A percentile compares a stretch with the other conserved stretches of the same genome.
Conservation (phyloP, 2,888 invertebrate genomes). For the Conomelus anceps region DNA sequence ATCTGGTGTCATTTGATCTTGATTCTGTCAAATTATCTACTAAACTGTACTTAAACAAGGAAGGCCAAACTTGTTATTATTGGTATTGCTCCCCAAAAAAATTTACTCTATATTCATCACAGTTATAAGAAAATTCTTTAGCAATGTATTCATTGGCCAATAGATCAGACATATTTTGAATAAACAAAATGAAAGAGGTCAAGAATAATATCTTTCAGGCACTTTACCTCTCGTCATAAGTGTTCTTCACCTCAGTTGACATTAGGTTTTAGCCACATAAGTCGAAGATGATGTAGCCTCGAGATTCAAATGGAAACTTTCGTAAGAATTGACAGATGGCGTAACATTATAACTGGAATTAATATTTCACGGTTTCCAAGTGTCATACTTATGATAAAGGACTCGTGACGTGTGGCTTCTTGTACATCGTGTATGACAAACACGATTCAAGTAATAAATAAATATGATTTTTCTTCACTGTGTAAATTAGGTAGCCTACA, state of each 20-base stretch:
- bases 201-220: neutral
- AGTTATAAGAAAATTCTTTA: neutral
- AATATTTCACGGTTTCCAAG: neutral
- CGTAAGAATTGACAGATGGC: neutral
- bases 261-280: neutral
- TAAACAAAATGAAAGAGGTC: neutral
- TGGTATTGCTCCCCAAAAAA: too few relatives aligned
- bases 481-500: too few relatives aligned
- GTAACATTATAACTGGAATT: neutral
- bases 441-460: neutral
- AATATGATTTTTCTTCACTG: neutral
- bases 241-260: neutral
- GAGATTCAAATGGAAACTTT: neutral
- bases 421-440: neutral
- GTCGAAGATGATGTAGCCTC: neutral
- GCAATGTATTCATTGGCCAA: neutral
- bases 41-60: too few relatives aligned
- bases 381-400: neutral
- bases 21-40: too few relatives aligned
- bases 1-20: too few relatives aligned
- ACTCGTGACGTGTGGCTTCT: neutral
- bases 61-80: too few relatives aligned
- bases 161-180: neutral
- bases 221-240: neutral
- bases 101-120: too few relatives aligned